These are phyloP conservation scores for Thera britannica DNA, from an alignment of 2,888 invertebrate genomes.

Conservation along the genomic window DNA sequence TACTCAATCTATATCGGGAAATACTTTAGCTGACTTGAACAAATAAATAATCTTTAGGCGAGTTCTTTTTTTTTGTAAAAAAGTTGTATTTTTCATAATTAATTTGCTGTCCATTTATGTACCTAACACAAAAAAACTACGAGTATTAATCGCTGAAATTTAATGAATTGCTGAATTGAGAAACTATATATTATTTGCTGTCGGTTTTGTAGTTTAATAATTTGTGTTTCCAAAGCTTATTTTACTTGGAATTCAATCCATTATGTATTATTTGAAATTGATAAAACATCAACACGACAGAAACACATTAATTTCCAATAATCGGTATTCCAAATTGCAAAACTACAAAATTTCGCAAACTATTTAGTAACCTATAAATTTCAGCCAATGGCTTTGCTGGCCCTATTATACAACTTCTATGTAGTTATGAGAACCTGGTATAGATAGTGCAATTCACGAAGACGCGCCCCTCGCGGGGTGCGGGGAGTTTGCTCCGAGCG, in stretches of 20 bases:
- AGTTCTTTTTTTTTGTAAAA: too few species aligned
- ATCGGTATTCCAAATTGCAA: constrained; percentile 15
- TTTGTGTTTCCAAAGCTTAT: background rate
- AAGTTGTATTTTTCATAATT: too few species aligned
- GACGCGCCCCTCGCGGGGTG: too few species aligned
- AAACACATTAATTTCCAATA: constrained; percentile 1
- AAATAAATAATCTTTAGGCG: background rate
- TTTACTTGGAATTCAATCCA: background rate
- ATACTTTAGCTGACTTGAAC: background rate
- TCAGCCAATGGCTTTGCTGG: constrained; percentile 7
- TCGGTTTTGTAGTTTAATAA: background rate
- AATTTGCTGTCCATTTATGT: too few species aligned
- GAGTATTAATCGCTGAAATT: too few species aligned
- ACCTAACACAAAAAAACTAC: too few species aligned
- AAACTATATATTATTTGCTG: too few species aligned
- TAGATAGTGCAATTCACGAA: background rate
- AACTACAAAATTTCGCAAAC: constrained; percentile 6
- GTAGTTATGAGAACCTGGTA: constrained; percentile 23
- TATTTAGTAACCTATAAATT: constrained; percentile 19
- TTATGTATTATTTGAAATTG: too few species aligned
- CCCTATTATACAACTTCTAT: constrained; percentile 10
- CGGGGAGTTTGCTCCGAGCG: too few species aligned
- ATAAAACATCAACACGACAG: background rate
- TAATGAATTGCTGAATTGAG: too few species aligned
- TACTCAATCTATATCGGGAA: background rate